A percentile compares a stretch with the other conserved stretches of the same genome.
These are phyloP conservation scores for Porites evermanni DNA, from an alignment of 92 coral and sea anemone species.

Conservation along the genomic window DNA sequence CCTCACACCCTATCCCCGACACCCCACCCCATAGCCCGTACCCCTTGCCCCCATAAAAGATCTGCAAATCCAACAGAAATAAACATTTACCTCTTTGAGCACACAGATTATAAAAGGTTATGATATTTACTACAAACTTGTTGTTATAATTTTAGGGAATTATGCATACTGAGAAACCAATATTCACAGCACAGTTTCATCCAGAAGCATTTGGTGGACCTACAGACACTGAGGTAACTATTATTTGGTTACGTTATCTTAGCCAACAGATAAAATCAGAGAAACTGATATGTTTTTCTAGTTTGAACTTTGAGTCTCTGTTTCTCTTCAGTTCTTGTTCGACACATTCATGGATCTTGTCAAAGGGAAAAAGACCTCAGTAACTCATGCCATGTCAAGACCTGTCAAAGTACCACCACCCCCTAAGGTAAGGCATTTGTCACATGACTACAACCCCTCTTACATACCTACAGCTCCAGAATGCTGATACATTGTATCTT, in stretches of 20 bases:
- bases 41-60: too few relatives aligned
- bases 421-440: conserved; percentile 37
- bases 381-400: conserved; percentile 55
- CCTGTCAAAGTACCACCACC: conserved; percentile 58
- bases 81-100: too few relatives aligned
- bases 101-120: too few relatives aligned
- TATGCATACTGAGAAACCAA: conserved; percentile 88
- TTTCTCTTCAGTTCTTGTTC: conserved; percentile 77
- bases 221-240: conserved; percentile 91
- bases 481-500: too few relatives aligned
- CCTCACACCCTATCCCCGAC: too few relatives aligned
- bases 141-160: conserved; percentile 67
- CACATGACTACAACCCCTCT: background rate
- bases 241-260: background rate
- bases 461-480: too few relatives aligned
- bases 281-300: too few relatives aligned
- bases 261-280: too few relatives aligned
- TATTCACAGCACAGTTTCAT: conserved; percentile 97
- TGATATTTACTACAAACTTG: background rate
- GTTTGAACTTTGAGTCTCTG: too few relatives aligned
- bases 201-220: conserved; percentile 99
- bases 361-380: conserved; percentile 75
- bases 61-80: too few relatives aligned
- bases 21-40: too few relatives aligned
- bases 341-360: conserved; percentile 92